Conservation (phyloP, 2,797 vertebrate species). For the Enteromius trimaculatus region DNA sequence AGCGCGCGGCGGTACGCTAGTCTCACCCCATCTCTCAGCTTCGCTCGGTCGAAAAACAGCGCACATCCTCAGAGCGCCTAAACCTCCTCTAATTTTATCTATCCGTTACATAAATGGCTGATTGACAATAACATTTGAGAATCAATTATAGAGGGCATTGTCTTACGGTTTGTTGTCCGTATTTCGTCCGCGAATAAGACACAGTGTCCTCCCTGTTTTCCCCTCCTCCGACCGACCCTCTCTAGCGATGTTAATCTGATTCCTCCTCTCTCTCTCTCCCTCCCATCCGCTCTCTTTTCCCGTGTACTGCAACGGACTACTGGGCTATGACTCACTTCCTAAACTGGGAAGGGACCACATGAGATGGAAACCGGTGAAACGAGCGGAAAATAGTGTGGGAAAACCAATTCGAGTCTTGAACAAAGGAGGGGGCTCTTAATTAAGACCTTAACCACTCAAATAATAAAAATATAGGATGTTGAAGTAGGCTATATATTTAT, state of each 20-base stretch:
- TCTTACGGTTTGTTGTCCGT: slow-evolving; percentile 73
- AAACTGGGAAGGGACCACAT: slow-evolving; percentile 67
- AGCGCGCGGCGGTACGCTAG: slow-evolving; percentile 30
- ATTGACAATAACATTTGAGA: slow-evolving; percentile 51
- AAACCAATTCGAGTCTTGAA: not conserved
- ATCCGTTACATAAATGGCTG: slow-evolving; percentile 49
- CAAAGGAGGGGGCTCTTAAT: not conserved
- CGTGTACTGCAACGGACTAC: slow-evolving; percentile 17
- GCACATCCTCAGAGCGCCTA: slow-evolving; percentile 38
- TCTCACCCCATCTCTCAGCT: slow-evolving; percentile 76
- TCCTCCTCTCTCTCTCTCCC: slow-evolving; percentile 34
- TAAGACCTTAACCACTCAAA: not conserved
- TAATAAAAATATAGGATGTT: not conserved
- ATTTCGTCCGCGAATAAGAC: slow-evolving; percentile 62
- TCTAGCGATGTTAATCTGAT: slow-evolving; percentile 67
- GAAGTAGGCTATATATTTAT: not conserved
- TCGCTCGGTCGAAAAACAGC: not conserved
- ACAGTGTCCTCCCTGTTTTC: slow-evolving; percentile 66
- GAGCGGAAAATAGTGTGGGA: slow-evolving; percentile 11
- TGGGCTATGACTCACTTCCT: slow-evolving; percentile 72
- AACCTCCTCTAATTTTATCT: slow-evolving; percentile 48
- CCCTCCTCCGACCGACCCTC: slow-evolving; percentile 66
- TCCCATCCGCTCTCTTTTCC: slow-evolving; percentile 60
- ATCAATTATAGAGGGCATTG: slow-evolving; percentile 52
- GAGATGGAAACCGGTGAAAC: slow-evolving; percentile 40